Conservation (phyloP, 2,888 invertebrate genomes). For the Scotopteryx bipunctaria region DNA sequence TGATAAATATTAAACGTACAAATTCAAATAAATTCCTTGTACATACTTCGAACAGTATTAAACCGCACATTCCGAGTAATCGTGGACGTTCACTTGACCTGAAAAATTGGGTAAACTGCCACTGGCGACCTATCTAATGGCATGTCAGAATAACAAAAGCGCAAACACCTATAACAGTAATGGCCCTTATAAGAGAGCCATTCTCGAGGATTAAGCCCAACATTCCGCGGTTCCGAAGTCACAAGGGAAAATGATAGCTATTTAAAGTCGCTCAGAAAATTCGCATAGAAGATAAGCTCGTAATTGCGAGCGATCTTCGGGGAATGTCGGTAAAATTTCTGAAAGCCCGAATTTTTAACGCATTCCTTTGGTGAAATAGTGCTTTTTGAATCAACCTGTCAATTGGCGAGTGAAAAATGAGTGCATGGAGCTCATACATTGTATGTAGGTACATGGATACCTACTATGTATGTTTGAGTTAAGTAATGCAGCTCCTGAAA, state of each 20-base stretch:
- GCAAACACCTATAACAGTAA: conserved; percentile 52
- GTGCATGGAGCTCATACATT: not conserved
- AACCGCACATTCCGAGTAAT: conserved; percentile 1
- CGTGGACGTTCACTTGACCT: conserved; percentile 26
- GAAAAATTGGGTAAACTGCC: conserved; percentile 20
- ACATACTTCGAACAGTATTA: not conserved
- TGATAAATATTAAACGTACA: conserved; percentile 5
- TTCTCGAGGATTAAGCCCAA: conserved; percentile 55
- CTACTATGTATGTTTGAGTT: too few species aligned
- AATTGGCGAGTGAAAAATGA: conserved; percentile 25
- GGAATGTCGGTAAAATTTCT: conserved; percentile 52
- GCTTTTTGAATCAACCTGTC: conserved; percentile 38
- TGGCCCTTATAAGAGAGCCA: conserved; percentile 53
- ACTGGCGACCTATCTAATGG: conserved; percentile 37
- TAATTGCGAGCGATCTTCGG: conserved; percentile 69
- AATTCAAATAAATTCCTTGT: conserved; percentile 6
- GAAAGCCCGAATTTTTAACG: conserved; percentile 48
- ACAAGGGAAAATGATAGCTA: conserved; percentile 69
- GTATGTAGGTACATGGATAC: not conserved
- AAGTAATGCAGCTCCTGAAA: too few species aligned
- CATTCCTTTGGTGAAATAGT: conserved; percentile 52
- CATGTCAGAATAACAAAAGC: conserved; percentile 45
- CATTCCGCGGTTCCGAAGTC: conserved; percentile 56
- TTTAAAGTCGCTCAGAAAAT: conserved; percentile 75
- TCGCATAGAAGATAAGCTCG: conserved; percentile 70